These are phyloP conservation scores for Bradypus variegatus DNA, from an alignment of 2,797 vertebrate species.

Conservation along the genomic window DNA sequence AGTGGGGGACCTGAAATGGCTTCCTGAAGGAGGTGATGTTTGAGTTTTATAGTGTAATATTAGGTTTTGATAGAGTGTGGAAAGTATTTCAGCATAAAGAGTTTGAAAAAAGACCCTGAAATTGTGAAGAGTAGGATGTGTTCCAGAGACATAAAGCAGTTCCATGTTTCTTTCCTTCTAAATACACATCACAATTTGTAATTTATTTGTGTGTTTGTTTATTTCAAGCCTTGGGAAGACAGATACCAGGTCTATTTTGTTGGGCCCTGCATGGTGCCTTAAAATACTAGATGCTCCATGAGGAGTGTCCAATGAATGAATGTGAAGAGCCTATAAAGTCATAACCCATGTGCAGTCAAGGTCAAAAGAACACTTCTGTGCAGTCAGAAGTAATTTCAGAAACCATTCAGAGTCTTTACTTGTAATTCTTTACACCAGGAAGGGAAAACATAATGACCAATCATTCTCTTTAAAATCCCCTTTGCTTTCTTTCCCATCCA, in stretches of 20 bases:
- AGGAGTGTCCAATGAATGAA: not conserved
- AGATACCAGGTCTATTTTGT: not conserved
- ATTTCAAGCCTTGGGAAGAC: not conserved
- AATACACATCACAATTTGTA: not conserved
- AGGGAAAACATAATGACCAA: not conserved
- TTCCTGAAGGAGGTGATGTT: slow-evolving; percentile 17
- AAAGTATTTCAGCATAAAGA: not conserved
- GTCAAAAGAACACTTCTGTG: not conserved
- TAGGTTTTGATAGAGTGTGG: not conserved
- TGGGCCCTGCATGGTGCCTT: not conserved
- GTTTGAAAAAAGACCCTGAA: not conserved
- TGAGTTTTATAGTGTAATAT: slow-evolving; percentile 1
- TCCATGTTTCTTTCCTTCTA: not conserved
- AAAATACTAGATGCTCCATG: not conserved
- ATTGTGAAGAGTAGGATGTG: not conserved
- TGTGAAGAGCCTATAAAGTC: not conserved
- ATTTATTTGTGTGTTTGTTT: not conserved
- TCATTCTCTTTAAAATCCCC: not conserved
- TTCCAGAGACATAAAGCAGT: slow-evolving; percentile 4
- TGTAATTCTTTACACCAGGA: not conserved
- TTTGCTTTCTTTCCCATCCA: not conserved
- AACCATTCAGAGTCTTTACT: not conserved
- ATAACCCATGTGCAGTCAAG: not conserved
- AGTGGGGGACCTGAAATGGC: not conserved
- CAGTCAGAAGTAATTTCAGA: slow-evolving; percentile 3